phyloP scores from a whole-genome alignment of 2,797 vertebrate species.

The Steatocranus sp. region DNA sequence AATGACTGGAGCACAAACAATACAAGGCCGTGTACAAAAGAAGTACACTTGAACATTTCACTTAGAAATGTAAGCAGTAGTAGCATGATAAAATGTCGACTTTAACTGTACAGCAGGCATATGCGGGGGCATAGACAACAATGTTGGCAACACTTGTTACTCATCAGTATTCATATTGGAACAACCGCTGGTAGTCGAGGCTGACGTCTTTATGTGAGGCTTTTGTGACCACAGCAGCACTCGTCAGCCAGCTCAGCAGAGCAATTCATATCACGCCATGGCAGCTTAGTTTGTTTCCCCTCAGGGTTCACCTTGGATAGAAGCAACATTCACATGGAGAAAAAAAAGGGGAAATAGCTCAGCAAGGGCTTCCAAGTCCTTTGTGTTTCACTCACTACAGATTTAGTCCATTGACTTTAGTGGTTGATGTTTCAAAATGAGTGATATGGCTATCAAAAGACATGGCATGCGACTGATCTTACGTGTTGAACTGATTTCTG shows the following conservation, averaged over 20 bases:
- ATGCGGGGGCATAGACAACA: not conserved
- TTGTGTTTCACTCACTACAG: not conserved
- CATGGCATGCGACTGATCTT: not conserved
- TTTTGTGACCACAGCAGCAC: not conserved
- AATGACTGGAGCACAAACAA: not conserved
- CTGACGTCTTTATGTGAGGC: not conserved
- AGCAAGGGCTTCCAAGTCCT: not conserved
- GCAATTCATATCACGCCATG: not conserved
- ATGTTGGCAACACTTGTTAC: not conserved
- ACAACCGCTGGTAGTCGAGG: not conserved
- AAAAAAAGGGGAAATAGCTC: not conserved
- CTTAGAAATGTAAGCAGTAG: not conserved
- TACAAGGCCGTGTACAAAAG: not conserved
- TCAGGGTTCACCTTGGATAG: not conserved
- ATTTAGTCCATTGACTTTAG: not conserved
- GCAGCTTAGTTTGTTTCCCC: conserved; percentile 4
- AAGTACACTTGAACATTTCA: not conserved
- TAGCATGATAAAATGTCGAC: not conserved
- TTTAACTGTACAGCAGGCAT: not conserved
- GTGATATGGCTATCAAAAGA: not conserved
- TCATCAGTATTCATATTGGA: not conserved
- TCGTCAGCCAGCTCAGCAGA: not conserved
- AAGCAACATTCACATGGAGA: not conserved
- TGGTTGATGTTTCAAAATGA: not conserved
- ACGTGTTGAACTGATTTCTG: not conserved